These are phyloP conservation scores for Apoda limacodes DNA, from an alignment of 2,888 invertebrate genomes.

Conservation along the genomic window DNA sequence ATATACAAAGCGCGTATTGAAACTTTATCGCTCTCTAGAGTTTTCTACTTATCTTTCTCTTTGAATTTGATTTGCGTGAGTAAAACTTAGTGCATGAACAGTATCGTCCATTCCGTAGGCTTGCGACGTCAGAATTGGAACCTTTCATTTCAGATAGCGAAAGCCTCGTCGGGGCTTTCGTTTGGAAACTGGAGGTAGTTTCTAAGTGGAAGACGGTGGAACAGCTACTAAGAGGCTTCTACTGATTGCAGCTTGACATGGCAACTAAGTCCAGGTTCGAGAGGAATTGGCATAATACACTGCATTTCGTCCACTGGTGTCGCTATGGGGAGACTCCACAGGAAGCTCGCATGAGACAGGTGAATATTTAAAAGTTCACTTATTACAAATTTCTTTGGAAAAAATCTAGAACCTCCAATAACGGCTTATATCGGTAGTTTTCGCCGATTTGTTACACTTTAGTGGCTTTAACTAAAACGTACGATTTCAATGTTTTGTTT, in stretches of 20 bases:
- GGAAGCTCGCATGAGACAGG: conserved; percentile 77
- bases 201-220: conserved; percentile 19
- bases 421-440: no score
- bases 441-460: no score
- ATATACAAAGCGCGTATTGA: no score
- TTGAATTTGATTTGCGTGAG: no score
- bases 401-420: conserved; percentile 29
- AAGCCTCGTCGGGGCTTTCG: conserved; percentile 57
- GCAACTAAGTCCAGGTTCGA: conserved; percentile 70
- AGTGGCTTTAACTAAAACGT: no score
- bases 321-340: conserved; percentile 77
- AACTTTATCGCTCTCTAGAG: no score
- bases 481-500: conserved; percentile 12
- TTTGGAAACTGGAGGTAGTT: conserved; percentile 50
- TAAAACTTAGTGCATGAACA: no score
- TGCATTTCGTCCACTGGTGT: conserved; percentile 78
- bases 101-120: conserved; percentile 28
- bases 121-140: conserved; percentile 60
- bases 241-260: conserved; percentile 69
- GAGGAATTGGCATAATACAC: conserved; percentile 75
- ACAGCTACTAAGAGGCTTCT: conserved; percentile 65
- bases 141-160: conserved; percentile 67
- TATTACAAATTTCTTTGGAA: conserved; percentile 13
- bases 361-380: conserved; percentile 36
- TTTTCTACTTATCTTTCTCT: no score